phyloP scores from a whole-genome alignment of 2,888 invertebrate genomes.

The Chouioia cunea region DNA sequence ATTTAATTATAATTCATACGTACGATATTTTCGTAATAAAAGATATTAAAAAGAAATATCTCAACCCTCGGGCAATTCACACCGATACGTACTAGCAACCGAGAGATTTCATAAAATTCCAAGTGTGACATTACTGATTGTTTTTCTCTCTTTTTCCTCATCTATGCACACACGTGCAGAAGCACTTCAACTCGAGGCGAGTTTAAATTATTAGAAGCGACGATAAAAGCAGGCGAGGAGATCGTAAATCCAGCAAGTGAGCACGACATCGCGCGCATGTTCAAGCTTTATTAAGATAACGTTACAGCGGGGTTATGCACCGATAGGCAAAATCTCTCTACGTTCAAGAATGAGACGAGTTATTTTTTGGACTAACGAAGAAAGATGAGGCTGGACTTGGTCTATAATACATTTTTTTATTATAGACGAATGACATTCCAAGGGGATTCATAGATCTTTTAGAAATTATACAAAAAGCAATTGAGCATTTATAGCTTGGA shows the following conservation, averaged over 20 bases:
- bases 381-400: neutral
- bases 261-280: conserved; percentile 9
- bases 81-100: neutral
- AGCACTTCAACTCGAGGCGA: conserved; percentile 24
- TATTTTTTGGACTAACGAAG: neutral
- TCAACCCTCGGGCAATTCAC: conserved; percentile 15
- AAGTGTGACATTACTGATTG: conserved; percentile 31
- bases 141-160: conserved; percentile 39
- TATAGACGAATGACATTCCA: conserved; percentile 35
- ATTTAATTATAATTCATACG: neutral
- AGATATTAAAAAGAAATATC: neutral
- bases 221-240: conserved; percentile 49
- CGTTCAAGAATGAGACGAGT: neutral
- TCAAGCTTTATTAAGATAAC: conserved; percentile 59
- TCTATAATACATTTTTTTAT: neutral
- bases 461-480: too few relatives aligned
- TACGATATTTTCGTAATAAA: neutral
- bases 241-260: conserved; percentile 51
- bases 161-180: conserved; percentile 4
- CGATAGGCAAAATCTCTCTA: conserved; percentile 12
- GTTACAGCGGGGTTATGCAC: conserved; percentile 49
- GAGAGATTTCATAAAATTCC: conserved; percentile 34
- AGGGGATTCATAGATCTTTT: neutral
- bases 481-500: too few relatives aligned
- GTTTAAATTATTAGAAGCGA: conserved; percentile 53